Base-by-base conservation (phyloP, 2,113 vertebrate species). In the Jacana jacana region DNA sequence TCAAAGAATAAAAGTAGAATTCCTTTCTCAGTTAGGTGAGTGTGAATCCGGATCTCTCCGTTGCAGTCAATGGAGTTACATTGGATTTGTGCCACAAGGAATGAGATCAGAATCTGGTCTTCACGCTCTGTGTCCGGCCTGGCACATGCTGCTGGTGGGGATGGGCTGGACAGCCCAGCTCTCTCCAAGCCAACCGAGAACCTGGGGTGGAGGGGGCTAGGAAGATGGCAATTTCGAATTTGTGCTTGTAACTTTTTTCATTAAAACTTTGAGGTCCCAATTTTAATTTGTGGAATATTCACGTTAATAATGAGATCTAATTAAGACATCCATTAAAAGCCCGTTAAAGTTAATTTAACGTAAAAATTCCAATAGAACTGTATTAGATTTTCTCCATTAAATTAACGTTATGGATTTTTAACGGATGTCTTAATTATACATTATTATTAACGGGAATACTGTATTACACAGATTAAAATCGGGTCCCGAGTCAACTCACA, bases 261-360 rank as follows among this genome's bases (percentile, higher is more conserved):
- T 98, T 98, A 98, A 98, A 98, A 98, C 98, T 98, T 98, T 37
- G 91, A 97, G 97, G 95, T 76, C 97, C 97, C 96, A 27, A 66
- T 98, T 98, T 98, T 98, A 98, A 98, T 98, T 98, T 98, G 98
- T 98, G 97, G 98, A 98, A 98, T 98, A 98, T 98, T 98, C 98
- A 97, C 96, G 98, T 98, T 98, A 98, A 98, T 98, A 98, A 98
- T 98, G 98, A 98, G 98, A 98, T 98, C 98, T 98, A 98, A 98
- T 98, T 98, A 98, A 98, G 98, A 98, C 98, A 98, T 98, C 97
- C 98, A 98, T 98, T 98, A 98, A 98, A 98, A 98, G 98, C 98
- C 98, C 98, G 98, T 98, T 98, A 98, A 98, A 98, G 98, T 98
- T 98, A 98, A 98, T 98, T 98, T 98, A 98, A 98, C 98, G 98